phyloP scores from a whole-genome alignment of 2,888 invertebrate species.

The Orthosia gothica region DNA sequence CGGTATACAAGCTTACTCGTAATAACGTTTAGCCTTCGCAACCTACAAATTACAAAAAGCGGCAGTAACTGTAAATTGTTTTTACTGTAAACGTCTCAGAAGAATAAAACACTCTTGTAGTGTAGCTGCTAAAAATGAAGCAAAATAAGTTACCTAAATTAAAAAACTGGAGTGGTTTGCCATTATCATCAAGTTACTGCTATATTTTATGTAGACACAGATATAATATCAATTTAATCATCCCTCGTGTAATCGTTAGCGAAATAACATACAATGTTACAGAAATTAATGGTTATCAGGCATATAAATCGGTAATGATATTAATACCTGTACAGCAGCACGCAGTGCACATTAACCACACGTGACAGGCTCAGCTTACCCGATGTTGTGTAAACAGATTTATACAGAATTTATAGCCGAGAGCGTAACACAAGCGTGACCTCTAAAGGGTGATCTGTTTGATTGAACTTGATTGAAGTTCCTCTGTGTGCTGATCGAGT shows the following conservation, averaged over 20 bases:
- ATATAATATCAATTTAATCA: slow-evolving; percentile 9
- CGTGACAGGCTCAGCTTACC: slow-evolving; percentile 19
- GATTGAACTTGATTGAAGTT: slow-evolving; percentile 63
- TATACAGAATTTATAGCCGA: slow-evolving; percentile 46
- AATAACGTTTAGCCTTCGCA: neutral
- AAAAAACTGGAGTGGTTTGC: neutral
- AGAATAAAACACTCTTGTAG: neutral
- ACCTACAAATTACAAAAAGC: neutral
- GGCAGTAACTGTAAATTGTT: neutral
- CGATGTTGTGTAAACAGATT: slow-evolving; percentile 31
- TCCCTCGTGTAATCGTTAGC: neutral
- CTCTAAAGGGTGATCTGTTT: slow-evolving; percentile 57
- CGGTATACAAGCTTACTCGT: neutral
- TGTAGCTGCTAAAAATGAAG: neutral
- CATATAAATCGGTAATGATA: slow-evolving; percentile 12
- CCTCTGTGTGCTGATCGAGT: slow-evolving; percentile 7
- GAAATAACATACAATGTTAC: slow-evolving; percentile 23
- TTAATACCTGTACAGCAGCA: slow-evolving; percentile 38
- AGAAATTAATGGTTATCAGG: slow-evolving; percentile 31
- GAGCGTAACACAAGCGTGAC: slow-evolving; percentile 43
- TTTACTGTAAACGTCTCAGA: neutral
- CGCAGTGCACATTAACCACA: slow-evolving; percentile 17
- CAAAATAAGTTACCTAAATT: neutral
- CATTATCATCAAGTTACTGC: neutral
- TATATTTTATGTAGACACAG: neutral